Evolutionary conservation across 2,888 invertebrate species (phyloP).

Genomic region (Galeruca laticollis): DNA sequence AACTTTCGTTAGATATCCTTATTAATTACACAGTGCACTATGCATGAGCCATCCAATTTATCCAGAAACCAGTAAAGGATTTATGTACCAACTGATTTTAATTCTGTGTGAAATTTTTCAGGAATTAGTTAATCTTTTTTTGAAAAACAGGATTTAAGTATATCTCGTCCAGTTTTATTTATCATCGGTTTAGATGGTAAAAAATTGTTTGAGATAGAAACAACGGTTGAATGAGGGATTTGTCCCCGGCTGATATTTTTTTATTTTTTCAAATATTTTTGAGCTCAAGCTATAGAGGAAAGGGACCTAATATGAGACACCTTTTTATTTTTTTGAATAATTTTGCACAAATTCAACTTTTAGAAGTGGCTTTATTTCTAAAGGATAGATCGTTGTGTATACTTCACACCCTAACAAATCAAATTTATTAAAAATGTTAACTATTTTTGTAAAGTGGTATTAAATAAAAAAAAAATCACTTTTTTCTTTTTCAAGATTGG

Average conservation of each 20-base stretch:
- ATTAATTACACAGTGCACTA: slow-evolving; percentile 31
- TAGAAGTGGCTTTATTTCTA: too few species aligned
- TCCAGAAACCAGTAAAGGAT: slow-evolving; percentile 24
- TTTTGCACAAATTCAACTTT: too few species aligned
- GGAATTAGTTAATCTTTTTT: slow-evolving; percentile 2
- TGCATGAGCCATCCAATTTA: slow-evolving; percentile 40
- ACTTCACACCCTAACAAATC: too few species aligned
- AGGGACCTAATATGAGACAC: too few species aligned
- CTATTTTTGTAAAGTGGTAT: too few species aligned
- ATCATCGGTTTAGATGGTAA: neutral
- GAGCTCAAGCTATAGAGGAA: too few species aligned
- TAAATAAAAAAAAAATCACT: too few species aligned
- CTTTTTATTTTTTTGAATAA: too few species aligned
- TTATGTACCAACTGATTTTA: neutral
- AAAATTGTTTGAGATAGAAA: neutral
- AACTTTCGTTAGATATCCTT: slow-evolving; percentile 42
- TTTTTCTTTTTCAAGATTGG: too few species aligned
- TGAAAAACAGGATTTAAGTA: neutral
- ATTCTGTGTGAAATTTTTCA: slow-evolving; percentile 6
- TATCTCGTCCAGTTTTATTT: neutral
- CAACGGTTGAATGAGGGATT: neutral
- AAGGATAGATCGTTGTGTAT: too few species aligned
- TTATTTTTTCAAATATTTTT: too few species aligned
- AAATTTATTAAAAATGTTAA: too few species aligned
- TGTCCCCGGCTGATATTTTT: neutral